A percentile compares a stretch with the other conserved stretches of the same genome.
These are phyloP conservation scores for Ornithoptera alexandrae DNA, from an alignment of 2,888 invertebrate species.

Conservation along the genomic window DNA sequence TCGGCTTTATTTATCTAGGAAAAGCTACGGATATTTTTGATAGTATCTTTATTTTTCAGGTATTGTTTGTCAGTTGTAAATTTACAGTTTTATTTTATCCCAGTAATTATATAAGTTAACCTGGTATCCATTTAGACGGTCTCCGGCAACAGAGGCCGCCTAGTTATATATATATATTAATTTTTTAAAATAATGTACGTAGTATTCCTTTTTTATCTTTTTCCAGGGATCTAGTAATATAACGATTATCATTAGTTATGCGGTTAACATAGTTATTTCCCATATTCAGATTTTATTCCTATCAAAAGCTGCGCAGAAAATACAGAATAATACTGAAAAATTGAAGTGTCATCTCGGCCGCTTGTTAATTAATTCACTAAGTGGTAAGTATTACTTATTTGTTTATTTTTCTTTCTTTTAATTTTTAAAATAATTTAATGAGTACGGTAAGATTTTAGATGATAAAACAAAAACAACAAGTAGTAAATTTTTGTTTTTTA, in stretches of 20 bases:
- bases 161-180: neutral
- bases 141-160: neutral
- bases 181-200: neutral
- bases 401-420: neutral
- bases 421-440: too few species aligned
- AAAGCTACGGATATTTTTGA: neutral
- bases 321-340: conserved; percentile 10
- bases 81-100: neutral
- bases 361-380: conserved; percentile 6
- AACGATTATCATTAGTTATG: neutral
- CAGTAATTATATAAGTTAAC: too few species aligned
- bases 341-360: conserved; percentile 7
- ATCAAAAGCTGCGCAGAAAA: conserved; percentile 15
- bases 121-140: too few species aligned
- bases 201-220: neutral
- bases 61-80: neutral
- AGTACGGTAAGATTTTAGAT: too few species aligned
- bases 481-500: neutral
- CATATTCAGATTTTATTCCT: conserved; percentile 6
- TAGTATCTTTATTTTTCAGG: neutral
- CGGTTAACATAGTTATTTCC: neutral
- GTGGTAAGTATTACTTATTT: conserved; percentile 1
- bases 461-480: too few species aligned
- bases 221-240: neutral
- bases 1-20: neutral